Evolutionary conservation across 2,113 vertebrate genomes (phyloP).

Genomic region (Limanda limanda): DNA sequence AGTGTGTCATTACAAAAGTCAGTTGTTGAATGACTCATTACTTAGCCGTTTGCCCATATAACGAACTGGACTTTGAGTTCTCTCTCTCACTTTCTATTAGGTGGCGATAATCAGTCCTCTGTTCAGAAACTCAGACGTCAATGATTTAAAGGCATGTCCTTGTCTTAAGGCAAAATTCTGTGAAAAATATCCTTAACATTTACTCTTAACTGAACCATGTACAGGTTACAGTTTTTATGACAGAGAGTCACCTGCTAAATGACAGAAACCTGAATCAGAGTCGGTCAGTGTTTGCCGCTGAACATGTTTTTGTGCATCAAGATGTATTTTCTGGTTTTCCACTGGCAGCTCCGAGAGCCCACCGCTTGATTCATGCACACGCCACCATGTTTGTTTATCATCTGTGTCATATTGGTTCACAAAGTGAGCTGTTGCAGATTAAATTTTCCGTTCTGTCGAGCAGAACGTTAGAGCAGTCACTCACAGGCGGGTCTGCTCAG

Average conservation of each 20-base stretch:
- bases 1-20: background rate
- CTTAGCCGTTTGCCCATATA: background rate
- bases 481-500: background rate
- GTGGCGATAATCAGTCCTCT: background rate
- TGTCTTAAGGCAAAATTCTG: background rate
- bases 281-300: background rate
- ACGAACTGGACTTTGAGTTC: conserved; percentile 5
- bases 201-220: background rate
- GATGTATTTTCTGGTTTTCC: background rate
- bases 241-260: too few species aligned
- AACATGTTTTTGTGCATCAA: background rate
- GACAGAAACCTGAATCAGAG: background rate
- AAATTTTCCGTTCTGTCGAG: conserved; percentile 5
- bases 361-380: background rate
- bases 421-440: background rate
- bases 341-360: background rate
- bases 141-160: background rate
- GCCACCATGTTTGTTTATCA: background rate
- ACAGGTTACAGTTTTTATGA: background rate
- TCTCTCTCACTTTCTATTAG: background rate
- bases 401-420: background rate
- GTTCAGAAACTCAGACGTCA: background rate
- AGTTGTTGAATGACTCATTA: conserved; percentile 3
- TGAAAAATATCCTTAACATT: background rate
- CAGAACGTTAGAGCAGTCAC: background rate